Conservation (phyloP, 2,888 invertebrate species). For the Sepiola atlantica region DNA sequence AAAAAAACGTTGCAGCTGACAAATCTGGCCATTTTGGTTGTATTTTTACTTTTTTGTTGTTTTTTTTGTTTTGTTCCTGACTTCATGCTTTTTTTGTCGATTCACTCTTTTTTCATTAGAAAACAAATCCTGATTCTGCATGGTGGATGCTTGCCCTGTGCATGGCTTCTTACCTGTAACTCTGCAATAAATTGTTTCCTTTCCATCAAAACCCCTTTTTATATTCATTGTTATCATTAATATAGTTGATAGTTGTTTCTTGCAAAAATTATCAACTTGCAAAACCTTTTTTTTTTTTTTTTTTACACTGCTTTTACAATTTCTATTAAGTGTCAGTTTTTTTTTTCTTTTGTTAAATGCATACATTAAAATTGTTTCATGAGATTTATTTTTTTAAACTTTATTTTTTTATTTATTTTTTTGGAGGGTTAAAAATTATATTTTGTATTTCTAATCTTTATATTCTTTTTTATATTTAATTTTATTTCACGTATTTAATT, state of each 20-base stretch:
- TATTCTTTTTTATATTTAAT: no score
- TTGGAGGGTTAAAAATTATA: no score
- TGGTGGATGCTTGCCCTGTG: neutral
- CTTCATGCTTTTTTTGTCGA: neutral
- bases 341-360: neutral
- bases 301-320: no score
- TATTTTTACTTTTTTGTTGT: neutral
- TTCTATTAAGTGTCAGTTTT: no score
- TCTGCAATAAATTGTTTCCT: neutral
- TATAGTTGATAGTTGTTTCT: neutral
- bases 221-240: no score
- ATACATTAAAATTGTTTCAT: neutral
- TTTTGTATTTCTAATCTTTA: no score
- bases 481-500: no score
- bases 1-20: neutral
- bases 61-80: neutral
- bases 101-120: neutral
- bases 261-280: no score
- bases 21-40: conserved; percentile 13
- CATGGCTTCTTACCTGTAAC: neutral
- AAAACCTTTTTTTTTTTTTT: no score
- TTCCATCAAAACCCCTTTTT: no score
- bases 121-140: neutral
- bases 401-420: neutral
- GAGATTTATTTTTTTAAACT: neutral